These are phyloP conservation scores for Epistrophe grossulariae DNA, from an alignment of 2,888 invertebrate species.

Conservation along the genomic window DNA sequence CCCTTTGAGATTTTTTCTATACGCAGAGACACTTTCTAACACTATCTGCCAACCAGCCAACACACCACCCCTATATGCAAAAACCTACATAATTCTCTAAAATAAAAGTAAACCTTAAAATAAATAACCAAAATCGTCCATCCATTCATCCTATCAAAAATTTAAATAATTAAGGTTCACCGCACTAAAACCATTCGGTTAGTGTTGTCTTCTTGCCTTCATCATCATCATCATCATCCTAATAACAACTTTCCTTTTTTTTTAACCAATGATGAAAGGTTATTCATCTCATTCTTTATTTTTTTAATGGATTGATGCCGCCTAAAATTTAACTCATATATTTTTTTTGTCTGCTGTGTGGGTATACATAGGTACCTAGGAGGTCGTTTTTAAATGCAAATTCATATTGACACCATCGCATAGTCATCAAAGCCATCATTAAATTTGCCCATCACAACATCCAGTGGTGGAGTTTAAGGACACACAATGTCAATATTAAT, in stretches of 20 bases:
- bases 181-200: conserved; percentile 38
- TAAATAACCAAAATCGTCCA: conserved; percentile 3
- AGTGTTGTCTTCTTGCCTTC: background rate
- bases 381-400: conserved; percentile 50
- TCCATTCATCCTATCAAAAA: conserved; percentile 9
- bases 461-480: background rate
- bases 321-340: conserved; percentile 18
- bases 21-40: no score
- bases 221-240: no score
- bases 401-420: conserved; percentile 46
- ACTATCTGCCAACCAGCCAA: background rate
- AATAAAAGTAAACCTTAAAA: no score
- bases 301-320: conserved; percentile 13
- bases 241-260: no score
- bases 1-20: no score
- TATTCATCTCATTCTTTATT: conserved; percentile 5
- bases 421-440: conserved; percentile 18
- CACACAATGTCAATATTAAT: conserved; percentile 32
- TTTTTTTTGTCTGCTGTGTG: background rate
- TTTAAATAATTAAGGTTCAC: conserved; percentile 65
- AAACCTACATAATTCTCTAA: conserved; percentile 18
- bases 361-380: no score
- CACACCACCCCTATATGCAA: background rate
- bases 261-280: background rate
- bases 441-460: background rate